phyloP scores from a whole-genome alignment of 2,888 invertebrate genomes.

The Eustalomyia histrio region DNA sequence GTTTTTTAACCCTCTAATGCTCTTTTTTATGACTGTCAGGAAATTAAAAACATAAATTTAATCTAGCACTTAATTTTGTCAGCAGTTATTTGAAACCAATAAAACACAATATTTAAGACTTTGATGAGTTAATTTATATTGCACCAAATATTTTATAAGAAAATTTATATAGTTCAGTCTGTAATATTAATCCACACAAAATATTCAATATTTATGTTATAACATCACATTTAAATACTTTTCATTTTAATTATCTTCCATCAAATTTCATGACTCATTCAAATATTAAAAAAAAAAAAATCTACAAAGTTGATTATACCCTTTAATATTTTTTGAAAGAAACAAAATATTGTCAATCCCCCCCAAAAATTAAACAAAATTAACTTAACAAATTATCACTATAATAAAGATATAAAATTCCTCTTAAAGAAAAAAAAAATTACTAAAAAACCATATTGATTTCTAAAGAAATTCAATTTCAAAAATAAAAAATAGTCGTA shows the following conservation, averaged over 20 bases:
- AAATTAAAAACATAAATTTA: too few species aligned
- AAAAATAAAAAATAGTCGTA: background rate
- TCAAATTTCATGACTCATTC: background rate
- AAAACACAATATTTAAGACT: too few species aligned
- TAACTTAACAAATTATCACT: background rate
- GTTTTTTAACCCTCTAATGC: too few species aligned
- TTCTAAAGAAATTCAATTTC: slow-evolving; percentile 23
- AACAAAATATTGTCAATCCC: background rate
- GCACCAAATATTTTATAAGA: too few species aligned
- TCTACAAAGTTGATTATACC: background rate
- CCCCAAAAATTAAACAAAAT: background rate
- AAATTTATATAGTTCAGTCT: too few species aligned
- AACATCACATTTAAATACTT: background rate
- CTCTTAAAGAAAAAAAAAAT: background rate
- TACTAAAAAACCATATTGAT: background rate
- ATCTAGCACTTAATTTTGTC: too few species aligned
- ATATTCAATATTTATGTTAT: background rate
- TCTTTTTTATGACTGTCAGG: too few species aligned
- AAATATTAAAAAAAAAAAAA: background rate
- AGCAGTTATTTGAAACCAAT: too few species aligned
- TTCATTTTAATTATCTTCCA: background rate
- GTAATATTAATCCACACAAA: too few species aligned
- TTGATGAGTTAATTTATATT: too few species aligned
- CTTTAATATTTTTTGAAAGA: background rate
- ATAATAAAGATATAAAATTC: slow-evolving; percentile 5